Conservation (phyloP, 2,888 invertebrate genomes). For the Melanargia galathea region DNA sequence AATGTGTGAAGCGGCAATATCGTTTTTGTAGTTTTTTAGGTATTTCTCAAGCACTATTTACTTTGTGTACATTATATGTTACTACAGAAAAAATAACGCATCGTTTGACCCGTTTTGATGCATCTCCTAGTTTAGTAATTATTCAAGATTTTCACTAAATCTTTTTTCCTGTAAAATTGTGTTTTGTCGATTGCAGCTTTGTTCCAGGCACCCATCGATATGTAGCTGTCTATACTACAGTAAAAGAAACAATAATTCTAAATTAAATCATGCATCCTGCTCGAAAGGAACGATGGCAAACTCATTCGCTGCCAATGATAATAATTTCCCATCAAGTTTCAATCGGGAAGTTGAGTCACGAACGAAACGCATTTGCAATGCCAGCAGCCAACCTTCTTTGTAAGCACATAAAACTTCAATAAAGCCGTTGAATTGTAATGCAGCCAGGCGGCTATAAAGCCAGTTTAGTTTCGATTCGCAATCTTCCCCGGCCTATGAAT, state of each 20-base stretch:
- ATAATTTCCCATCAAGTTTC: constrained; percentile 65
- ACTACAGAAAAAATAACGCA: too few relatives aligned
- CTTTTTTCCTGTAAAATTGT: too few relatives aligned
- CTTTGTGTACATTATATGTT: too few relatives aligned
- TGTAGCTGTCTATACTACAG: too few relatives aligned
- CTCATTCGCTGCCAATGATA: constrained; percentile 43
- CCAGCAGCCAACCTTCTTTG: constrained; percentile 66
- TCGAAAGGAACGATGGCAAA: constrained; percentile 43
- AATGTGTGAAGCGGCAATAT: too few relatives aligned
- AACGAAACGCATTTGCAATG: constrained; percentile 64
- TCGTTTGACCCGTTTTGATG: too few relatives aligned
- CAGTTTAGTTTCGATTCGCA: constrained; percentile 65
- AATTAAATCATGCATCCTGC: constrained; percentile 25
- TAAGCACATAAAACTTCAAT: constrained; percentile 77
- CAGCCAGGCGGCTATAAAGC: constrained; percentile 56
- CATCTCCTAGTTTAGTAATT: too few relatives aligned
- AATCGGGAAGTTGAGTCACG: constrained; percentile 75
- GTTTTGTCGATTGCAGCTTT: too few relatives aligned
- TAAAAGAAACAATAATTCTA: neutral
- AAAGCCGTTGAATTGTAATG: constrained; percentile 75
- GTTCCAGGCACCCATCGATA: too few relatives aligned
- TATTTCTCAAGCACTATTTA: too few relatives aligned
- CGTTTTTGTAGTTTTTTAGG: too few relatives aligned
- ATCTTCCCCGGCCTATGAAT: constrained; percentile 48
- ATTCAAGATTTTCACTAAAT: too few relatives aligned